A percentile compares a stretch with the other conserved stretches of the same genome.
phyloP scores from a whole-genome alignment of 2,797 vertebrate genomes.

The Rhabdomys pumilio region DNA sequence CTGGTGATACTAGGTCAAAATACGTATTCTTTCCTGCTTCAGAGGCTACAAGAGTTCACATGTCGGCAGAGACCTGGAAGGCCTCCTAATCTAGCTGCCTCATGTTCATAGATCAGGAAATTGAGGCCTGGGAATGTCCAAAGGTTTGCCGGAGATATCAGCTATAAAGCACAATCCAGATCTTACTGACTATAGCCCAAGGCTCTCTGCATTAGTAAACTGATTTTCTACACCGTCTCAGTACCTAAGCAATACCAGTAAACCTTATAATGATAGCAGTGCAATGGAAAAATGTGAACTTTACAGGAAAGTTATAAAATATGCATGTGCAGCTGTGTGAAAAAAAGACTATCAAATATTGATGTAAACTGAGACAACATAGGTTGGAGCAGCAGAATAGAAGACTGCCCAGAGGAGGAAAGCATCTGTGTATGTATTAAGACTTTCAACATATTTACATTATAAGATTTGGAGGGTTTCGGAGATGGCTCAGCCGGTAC shows the following conservation, averaged over 20 bases:
- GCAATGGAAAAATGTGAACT: slow-evolving; percentile 62
- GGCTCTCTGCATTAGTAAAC: neutral
- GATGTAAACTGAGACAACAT: slow-evolving; percentile 51
- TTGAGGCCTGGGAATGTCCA: neutral
- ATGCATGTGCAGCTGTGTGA: slow-evolving; percentile 41
- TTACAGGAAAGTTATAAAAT: slow-evolving; percentile 75
- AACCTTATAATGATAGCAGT: slow-evolving; percentile 6
- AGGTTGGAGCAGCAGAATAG: slow-evolving; percentile 31
- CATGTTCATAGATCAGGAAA: slow-evolving; percentile 29
- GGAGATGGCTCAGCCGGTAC: neutral
- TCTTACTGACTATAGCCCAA: slow-evolving; percentile 8
- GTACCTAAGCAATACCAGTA: slow-evolving; percentile 5
- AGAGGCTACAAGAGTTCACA: slow-evolving; percentile 36
- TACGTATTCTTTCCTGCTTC: slow-evolving; percentile 19
- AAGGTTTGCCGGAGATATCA: neutral
- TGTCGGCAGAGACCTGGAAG: neutral
- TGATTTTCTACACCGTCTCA: slow-evolving; percentile 28
- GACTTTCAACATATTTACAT: slow-evolving; percentile 51
- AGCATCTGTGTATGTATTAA: neutral
- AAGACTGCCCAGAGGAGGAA: slow-evolving; percentile 22
- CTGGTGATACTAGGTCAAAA: slow-evolving; percentile 9
- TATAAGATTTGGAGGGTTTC: slow-evolving; percentile 1
- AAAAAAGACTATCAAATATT: slow-evolving; percentile 69
- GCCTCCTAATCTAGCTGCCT: neutral
- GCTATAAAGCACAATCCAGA: slow-evolving; percentile 33